A percentile compares a stretch with the other conserved stretches of the same genome.
phyloP scores from a whole-genome alignment of 2,113 vertebrate genomes.

The Tichodroma muraria region DNA sequence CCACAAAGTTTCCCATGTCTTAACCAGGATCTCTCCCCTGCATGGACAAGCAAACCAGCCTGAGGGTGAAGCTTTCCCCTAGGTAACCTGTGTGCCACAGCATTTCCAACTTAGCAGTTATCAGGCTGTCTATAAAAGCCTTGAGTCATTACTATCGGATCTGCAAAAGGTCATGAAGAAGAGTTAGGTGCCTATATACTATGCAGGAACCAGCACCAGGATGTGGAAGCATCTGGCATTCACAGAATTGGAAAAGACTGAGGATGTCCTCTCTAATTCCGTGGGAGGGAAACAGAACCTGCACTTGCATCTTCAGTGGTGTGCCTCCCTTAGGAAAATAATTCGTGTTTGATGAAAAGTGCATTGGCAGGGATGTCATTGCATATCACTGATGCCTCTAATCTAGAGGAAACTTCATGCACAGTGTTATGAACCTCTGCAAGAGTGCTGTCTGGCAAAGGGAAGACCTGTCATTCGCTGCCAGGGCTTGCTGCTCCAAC shows the following conservation, averaged over 20 bases:
- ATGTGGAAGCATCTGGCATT: background rate
- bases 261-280: background rate
- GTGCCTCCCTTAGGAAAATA: background rate
- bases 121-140: background rate
- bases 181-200: background rate
- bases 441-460: background rate
- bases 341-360: background rate
- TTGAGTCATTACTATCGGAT: background rate
- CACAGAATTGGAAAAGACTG: background rate
- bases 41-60: background rate
- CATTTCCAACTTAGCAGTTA: background rate
- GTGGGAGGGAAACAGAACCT: background rate
- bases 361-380: conserved; percentile 5
- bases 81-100: background rate
- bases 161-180: background rate
- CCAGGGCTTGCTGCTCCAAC: background rate
- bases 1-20: background rate
- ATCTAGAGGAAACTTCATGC: background rate
- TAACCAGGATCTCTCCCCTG: background rate
- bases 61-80: background rate
- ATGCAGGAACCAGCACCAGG: background rate
- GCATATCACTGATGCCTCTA: background rate
- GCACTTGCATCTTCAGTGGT: background rate
- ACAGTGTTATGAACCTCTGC: background rate
- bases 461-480: background rate